Evolutionary conservation across 2,888 invertebrate genomes (phyloP), one percentile per base, ranked within the genome.

Genomic region (Microctonus hyperodae): DNA sequence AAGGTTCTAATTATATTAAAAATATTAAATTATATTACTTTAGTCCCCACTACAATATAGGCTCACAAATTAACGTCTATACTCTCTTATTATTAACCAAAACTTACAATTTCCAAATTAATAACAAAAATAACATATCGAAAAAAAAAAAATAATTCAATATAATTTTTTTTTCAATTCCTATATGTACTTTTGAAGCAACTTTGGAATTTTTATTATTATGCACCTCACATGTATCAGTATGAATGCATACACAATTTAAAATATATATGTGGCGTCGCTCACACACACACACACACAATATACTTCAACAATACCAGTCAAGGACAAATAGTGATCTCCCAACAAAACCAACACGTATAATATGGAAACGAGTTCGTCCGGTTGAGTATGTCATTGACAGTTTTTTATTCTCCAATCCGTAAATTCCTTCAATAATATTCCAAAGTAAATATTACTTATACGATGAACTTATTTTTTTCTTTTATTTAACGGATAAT

Each of bases 191-290:
- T n/a, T n/a, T n/a, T n/a, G n/a, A n/a, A n/a, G n/a, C n/a, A n/a
- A n/a, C n/a, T n/a, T n/a, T n/a, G n/a, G n/a, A n/a, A n/a, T n/a
- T n/a, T n/a, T n/a, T n/a, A n/a, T 44, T 16, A 44, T 44, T 44
- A 44, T 44, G 44, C 44, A 44, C 6, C 16, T 20, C 44, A 44
- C 44, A 44, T 44, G 6, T 44, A 16, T 16, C 6, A n/a, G 7
- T 6, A 44, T n/a, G 16, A 16, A 44, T 44, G 7, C 16, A 9
- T 16, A 16, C 3, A 37, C 37, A 4, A 1, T 37, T 37, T 37
- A 37, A n/a, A 37, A 5, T 16, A 16, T 16, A 16, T 16, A 44
- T 16, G 70, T 70, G 1, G 35, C 37, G 28, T 16, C 10, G 22
- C 16, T 13, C 20, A 1, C 13, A 16, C 16, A 44, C n/a, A 37